Evolutionary conservation across 2,888 invertebrate species (phyloP).

Genomic region (Cosmia trapezina): DNA sequence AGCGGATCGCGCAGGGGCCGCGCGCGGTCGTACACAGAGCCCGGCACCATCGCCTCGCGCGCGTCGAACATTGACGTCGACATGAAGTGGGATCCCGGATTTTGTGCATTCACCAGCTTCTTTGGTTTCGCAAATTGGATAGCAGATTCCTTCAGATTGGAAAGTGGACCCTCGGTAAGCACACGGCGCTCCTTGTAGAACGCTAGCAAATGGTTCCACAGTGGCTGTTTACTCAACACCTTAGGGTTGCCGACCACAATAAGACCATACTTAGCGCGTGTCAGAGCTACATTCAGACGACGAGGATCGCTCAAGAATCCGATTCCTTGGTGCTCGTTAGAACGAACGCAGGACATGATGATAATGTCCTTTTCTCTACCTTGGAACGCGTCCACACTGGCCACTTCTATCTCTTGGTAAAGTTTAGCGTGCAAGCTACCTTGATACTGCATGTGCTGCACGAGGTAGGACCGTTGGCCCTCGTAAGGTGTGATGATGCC

Average conservation of each 20-base stretch:
- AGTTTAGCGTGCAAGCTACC: constrained; percentile 98
- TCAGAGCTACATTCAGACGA: constrained; percentile 99
- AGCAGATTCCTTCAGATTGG: constrained; percentile 98
- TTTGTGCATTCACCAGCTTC: constrained; percentile 97
- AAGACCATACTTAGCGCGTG: constrained; percentile 98
- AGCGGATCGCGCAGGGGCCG: constrained; percentile 96
- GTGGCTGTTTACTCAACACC: constrained; percentile 98
- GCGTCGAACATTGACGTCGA: constrained; percentile 99
- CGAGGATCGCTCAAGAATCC: constrained; percentile 99
- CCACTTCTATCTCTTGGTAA: constrained; percentile 99
- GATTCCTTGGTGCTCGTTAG: constrained; percentile 99
- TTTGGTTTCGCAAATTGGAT: constrained; percentile 99
- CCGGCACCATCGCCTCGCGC: constrained; percentile 97
- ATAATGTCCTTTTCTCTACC: constrained; percentile 99
- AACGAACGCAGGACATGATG: constrained; percentile 99
- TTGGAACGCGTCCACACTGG: constrained; percentile 99
- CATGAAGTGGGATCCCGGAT: constrained; percentile 99
- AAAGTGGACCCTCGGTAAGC: constrained; percentile 98
- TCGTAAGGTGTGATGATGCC: constrained; percentile 99
- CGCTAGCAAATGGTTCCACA: constrained; percentile 99
- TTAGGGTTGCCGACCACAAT: constrained; percentile 99
- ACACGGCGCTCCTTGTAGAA: constrained; percentile 99
- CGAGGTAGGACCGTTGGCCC: constrained; percentile 99
- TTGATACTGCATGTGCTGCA: constrained; percentile 99
- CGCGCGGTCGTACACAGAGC: constrained; percentile 97